A percentile compares a stretch with the other conserved stretches of the same genome.
Evolutionary conservation across 2,888 invertebrate genomes (phyloP).

Genomic region (Ophion costatus): DNA sequence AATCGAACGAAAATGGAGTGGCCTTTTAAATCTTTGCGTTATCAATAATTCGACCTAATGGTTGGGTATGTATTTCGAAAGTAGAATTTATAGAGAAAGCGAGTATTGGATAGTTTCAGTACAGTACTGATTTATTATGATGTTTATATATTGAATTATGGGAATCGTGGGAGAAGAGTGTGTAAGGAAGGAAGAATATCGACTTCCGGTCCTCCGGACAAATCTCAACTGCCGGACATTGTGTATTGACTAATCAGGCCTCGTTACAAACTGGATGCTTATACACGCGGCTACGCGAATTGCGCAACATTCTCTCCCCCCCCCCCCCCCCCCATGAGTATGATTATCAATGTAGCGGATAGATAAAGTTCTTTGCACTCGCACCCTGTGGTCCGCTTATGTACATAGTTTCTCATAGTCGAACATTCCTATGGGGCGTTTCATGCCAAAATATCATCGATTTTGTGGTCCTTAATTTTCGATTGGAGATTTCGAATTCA

Average conservation of each 20-base stretch:
- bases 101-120: neutral
- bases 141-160: conserved; percentile 22
- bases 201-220: conserved; percentile 77
- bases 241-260: conserved; percentile 81
- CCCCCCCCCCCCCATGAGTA: conserved; percentile 14
- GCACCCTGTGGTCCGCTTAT: neutral
- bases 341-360: conserved; percentile 54
- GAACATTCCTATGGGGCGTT: neutral
- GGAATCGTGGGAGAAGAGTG: conserved; percentile 8
- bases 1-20: too few relatives aligned
- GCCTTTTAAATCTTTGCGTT: too few relatives aligned
- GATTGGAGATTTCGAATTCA: neutral
- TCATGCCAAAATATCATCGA: neutral
- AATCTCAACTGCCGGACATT: conserved; percentile 80
- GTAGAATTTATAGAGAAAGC: neutral
- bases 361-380: conserved; percentile 59
- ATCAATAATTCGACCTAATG: too few relatives aligned
- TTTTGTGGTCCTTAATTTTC: neutral
- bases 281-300: conserved; percentile 52
- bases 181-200: conserved; percentile 65
- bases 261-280: conserved; percentile 73
- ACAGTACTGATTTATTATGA: conserved; percentile 20
- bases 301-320: conserved; percentile 47
- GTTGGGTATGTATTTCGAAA: neutral
- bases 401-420: conserved; percentile 14